These are phyloP conservation scores for Zaprionus camerounensis DNA, from an alignment of 1,140 invertebrate species.

Conservation along the genomic window DNA sequence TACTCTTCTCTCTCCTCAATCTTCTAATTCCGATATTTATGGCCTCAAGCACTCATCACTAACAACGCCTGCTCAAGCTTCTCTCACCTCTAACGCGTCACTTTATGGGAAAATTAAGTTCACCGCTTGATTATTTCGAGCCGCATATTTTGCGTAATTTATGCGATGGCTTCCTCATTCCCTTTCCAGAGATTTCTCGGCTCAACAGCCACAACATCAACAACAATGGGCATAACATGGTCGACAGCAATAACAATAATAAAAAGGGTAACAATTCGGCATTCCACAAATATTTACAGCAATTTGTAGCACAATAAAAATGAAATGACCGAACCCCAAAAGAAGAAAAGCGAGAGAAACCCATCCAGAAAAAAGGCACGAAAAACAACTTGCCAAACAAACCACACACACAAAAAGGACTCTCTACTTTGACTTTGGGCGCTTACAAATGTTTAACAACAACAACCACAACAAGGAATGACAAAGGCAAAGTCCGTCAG, in stretches of 20 bases:
- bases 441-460: conserved; percentile 64
- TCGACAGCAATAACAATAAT: conserved; percentile 30
- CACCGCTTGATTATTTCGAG: conserved; percentile 76
- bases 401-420: conserved; percentile 53
- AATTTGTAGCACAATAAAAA: conserved; percentile 81
- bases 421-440: conserved; percentile 68
- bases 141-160: conserved; percentile 74
- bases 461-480: conserved; percentile 51
- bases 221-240: conserved; percentile 19
- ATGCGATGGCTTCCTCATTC: conserved; percentile 45
- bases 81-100: conserved; percentile 32
- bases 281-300: conserved; percentile 79
- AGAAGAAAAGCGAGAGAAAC: conserved; percentile 8
- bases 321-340: conserved; percentile 56
- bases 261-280: conserved; percentile 65
- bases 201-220: conserved; percentile 30
- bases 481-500: conserved; percentile 20
- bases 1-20: too few species aligned
- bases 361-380: conserved; percentile 11
- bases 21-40: too few species aligned
- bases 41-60: background rate
- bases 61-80: background rate
- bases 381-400: conserved; percentile 45
- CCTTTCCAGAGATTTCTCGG: conserved; percentile 43
- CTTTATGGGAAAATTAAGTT: conserved; percentile 76